These are phyloP conservation scores for Parasteatoda tepidariorum DNA, from an alignment of 1,140 invertebrate genomes.

Conservation along the genomic window DNA sequence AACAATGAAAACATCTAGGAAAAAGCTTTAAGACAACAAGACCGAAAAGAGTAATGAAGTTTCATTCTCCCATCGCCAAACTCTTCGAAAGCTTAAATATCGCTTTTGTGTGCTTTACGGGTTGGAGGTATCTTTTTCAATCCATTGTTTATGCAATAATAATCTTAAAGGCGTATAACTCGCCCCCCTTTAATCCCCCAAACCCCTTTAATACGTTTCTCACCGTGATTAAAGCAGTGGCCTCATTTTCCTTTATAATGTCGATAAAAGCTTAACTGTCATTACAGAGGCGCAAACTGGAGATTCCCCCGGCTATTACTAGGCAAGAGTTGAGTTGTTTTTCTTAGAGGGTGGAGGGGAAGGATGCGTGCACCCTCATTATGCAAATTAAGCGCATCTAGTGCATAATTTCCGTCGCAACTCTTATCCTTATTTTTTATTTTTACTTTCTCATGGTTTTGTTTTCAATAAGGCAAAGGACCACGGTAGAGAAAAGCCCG, in stretches of 20 bases:
- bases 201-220: not conserved
- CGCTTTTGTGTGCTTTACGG: not conserved
- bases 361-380: slow-evolving; percentile 1
- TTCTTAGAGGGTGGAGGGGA: slow-evolving; percentile 3
- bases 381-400: slow-evolving; percentile 46
- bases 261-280: slow-evolving; percentile 53
- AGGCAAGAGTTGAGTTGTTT: slow-evolving; percentile 5
- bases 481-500: slow-evolving; percentile 2
- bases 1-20: not conserved
- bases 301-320: slow-evolving; percentile 21
- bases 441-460: not conserved
- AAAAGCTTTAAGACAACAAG: not conserved
- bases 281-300: slow-evolving; percentile 29
- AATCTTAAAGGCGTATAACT: slow-evolving; percentile 3
- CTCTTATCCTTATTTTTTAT: not conserved
- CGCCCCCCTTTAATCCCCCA: not conserved
- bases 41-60: not conserved
- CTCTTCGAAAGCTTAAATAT: not conserved
- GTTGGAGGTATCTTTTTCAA: not conserved
- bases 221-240: slow-evolving; percentile 26
- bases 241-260: slow-evolving; percentile 34
- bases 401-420: slow-evolving; percentile 32
- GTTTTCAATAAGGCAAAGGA: slow-evolving; percentile 1
- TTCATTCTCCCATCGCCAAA: not conserved
- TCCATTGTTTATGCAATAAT: slow-evolving; percentile 38